Evolutionary conservation across 2,888 invertebrate species (phyloP).

Genomic region (Tinea trinotella): DNA sequence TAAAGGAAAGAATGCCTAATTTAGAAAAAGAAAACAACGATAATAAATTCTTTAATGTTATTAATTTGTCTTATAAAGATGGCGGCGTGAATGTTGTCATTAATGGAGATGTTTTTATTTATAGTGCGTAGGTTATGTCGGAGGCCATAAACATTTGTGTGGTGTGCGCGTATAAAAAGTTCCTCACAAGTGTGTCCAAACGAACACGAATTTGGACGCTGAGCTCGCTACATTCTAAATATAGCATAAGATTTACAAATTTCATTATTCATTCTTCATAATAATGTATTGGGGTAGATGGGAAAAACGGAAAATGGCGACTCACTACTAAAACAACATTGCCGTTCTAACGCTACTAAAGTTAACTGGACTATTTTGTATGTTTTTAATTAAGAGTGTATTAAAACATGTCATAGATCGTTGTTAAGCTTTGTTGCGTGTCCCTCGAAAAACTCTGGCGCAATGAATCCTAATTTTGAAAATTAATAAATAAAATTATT

Average conservation of each 20-base stretch:
- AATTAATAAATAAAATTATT: too few relatives aligned
- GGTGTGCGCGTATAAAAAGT: conserved; percentile 70
- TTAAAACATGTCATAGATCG: too few relatives aligned
- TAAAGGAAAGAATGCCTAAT: neutral
- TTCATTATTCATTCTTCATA: conserved; percentile 21
- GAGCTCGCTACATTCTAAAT: conserved; percentile 69
- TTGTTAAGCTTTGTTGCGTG: too few relatives aligned
- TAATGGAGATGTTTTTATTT: conserved; percentile 51
- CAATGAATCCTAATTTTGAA: too few relatives aligned
- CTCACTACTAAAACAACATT: too few relatives aligned
- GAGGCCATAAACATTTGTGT: conserved; percentile 58
- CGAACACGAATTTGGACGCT: conserved; percentile 31
- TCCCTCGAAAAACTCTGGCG: too few relatives aligned
- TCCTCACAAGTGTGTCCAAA: conserved; percentile 49
- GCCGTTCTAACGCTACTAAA: too few relatives aligned
- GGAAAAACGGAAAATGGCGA: too few relatives aligned
- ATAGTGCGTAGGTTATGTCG: conserved; percentile 63
- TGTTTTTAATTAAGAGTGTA: too few relatives aligned
- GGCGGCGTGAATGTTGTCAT: conserved; percentile 33
- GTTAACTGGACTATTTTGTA: too few relatives aligned
- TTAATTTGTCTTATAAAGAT: neutral
- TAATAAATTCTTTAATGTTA: neutral
- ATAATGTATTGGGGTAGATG: too few relatives aligned
- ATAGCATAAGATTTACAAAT: conserved; percentile 66
- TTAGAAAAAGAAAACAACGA: conserved; percentile 14